A percentile compares a stretch with the other conserved stretches of the same genome.
Evolutionary conservation across 2,797 vertebrate species (phyloP).

Genomic region (Acanthurus tractus): DNA sequence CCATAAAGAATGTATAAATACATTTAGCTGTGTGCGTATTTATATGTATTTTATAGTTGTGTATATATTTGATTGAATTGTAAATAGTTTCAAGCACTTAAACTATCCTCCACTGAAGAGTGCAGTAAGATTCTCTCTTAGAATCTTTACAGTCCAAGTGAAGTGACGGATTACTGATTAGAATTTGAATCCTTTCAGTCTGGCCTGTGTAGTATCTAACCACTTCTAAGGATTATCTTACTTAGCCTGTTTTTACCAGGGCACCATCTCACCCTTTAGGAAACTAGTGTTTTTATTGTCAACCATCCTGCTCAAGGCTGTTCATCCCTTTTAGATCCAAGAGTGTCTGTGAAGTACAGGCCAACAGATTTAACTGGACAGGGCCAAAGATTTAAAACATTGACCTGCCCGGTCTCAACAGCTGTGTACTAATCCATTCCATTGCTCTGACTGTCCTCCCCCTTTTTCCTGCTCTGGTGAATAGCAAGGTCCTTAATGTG

Average conservation of each 20-base stretch:
- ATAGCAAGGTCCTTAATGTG: conserved; percentile 81
- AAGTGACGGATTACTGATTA: conserved; percentile 23
- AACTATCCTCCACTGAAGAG: neutral
- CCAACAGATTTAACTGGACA: conserved; percentile 73
- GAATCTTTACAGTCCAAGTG: neutral
- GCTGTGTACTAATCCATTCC: conserved; percentile 79
- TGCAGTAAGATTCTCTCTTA: neutral
- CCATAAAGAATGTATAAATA: too few relatives aligned
- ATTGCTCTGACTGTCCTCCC: conserved; percentile 69
- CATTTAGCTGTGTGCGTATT: too few relatives aligned
- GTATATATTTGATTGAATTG: neutral
- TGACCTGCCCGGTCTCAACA: conserved; percentile 76
- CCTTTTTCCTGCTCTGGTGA: conserved; percentile 73
- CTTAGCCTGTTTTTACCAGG: conserved; percentile 37
- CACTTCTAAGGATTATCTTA: conserved; percentile 46
- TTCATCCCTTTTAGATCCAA: conserved; percentile 60
- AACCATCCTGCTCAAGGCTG: conserved; percentile 46
- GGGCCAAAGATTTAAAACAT: conserved; percentile 77
- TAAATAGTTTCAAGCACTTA: neutral
- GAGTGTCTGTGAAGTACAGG: conserved; percentile 68
- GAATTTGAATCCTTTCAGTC: conserved; percentile 22
- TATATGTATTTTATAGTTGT: too few relatives aligned
- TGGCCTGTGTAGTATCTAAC: conserved; percentile 43
- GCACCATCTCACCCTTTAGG: conserved; percentile 33
- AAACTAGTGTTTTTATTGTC: conserved; percentile 43